Evolutionary conservation across 2,888 invertebrate genomes (phyloP).

Genomic region (Agrilus mali): DNA sequence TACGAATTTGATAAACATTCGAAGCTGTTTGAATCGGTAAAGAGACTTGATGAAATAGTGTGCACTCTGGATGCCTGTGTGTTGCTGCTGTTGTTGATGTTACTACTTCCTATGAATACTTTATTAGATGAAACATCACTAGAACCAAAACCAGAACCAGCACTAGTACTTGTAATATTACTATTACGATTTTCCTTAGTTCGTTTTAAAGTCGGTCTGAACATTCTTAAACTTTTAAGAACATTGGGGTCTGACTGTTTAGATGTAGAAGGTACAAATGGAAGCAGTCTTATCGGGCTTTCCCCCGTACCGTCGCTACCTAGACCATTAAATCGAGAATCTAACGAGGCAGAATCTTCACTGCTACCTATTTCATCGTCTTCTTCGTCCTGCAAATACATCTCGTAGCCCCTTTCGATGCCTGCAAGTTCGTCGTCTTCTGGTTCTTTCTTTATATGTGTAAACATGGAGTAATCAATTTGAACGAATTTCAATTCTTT

Average conservation of each 20-base stretch:
- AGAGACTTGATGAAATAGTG: too few species aligned
- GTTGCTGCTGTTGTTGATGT: conserved; percentile 4
- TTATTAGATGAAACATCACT: not conserved
- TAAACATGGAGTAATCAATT: conserved; percentile 54
- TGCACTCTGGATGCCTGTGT: too few species aligned
- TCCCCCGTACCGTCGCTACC: conserved; percentile 34
- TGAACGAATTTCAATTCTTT: conserved; percentile 64
- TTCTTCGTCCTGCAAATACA: conserved; percentile 20
- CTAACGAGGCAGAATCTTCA: conserved; percentile 37
- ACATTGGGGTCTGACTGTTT: conserved; percentile 37
- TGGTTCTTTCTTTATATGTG: conserved; percentile 43
- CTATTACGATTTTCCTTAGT: conserved; percentile 10
- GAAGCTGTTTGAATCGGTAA: too few species aligned
- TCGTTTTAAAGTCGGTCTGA: conserved; percentile 33
- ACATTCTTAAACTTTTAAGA: conserved; percentile 39
- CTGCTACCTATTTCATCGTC: conserved; percentile 24
- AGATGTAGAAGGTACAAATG: conserved; percentile 14
- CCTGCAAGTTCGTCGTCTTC: conserved; percentile 25
- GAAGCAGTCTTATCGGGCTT: conserved; percentile 13
- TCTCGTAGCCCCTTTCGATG: conserved; percentile 25
- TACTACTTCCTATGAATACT: conserved; percentile 1
- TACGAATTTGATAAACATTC: too few species aligned
- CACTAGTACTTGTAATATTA: not conserved
- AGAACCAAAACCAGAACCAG: too few species aligned
- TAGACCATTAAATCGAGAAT: conserved; percentile 35